Evolutionary conservation across 2,113 vertebrate species (phyloP), one percentile per base, ranked within the genome.

Genomic region (Hippocampus mohnikei): DNA sequence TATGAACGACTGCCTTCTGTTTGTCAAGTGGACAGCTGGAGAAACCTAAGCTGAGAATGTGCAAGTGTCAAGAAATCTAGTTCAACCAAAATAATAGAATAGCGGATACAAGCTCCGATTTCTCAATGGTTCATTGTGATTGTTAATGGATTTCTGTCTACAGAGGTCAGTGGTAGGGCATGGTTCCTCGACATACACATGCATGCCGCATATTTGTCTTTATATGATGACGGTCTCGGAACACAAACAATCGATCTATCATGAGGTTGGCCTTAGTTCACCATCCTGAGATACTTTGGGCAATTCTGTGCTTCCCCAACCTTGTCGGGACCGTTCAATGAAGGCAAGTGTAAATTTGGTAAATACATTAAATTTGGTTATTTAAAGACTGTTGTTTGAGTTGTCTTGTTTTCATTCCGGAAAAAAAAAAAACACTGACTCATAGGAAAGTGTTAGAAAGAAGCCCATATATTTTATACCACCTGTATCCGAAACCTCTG

Each of bases 1-100:
- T 87, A 76, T 85, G 78, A 88, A 88, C 79, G 82, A 77, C 62
- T 9, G 56, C 81, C 77, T 84, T 85, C 80, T 87, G 86, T 89
- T 77, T 81, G 76, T 69, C 12, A 48, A 76, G 58, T 0, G 55
- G 79, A 87, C 86, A 84, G 86, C 86, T 85, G 86, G 56, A 76
- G 83, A 84, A 89, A 87, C 69, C 25, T 72, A 80, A 85, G 64
- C 79, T 68, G 55, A 71, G 65, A 77, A 69, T 76, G 71, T 60
- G 70, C 41, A 25, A 66, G 68, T 69, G 66, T 64, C 23, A 20
- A 16, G 33, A 73, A 80, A 78, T 74, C 69, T 71, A 71, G 81
- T 69, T 62, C 75, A 75, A 69, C 70, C 66, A 2, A 76, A 71
- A 44, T 83, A 66, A 74, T 48, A 12, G 61, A 62, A 42, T 67